Evolutionary conservation across 2,888 invertebrate genomes (phyloP), one percentile per base, ranked within the genome.

Genomic region (Archips crataeganus): DNA sequence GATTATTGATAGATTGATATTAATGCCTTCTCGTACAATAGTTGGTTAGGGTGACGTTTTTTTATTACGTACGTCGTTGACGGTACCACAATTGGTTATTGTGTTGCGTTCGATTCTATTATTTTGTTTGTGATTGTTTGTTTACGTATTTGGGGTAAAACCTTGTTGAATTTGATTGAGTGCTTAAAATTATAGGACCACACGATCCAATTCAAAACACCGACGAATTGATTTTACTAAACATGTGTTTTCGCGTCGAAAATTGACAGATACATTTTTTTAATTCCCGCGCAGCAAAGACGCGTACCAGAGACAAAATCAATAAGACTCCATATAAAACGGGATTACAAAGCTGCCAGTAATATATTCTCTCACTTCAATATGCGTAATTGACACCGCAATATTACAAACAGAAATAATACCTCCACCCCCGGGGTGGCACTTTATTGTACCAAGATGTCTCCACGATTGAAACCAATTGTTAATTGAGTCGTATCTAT

Each of bases 401-500:
- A 93, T 94, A 94, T 94, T 92, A 92, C 93, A 93, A 94, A 94
- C 90, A 94, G 94, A 93, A 92, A 93, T 94, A 93, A 93, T 87
- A 82, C 82, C 86, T 88, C 90, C 87, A 81, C 89, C 89, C 84
- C 85, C 81, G 77, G 84, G 82, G 78, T 78, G 91, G 89, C 86
- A 90, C 91, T 93, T 93, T 93, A 92, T 93, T 93, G 92, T 86
- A 85, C 87, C 88, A 90, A 84, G 90, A 90, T 91, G 93, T 93
- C 93, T 92, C 93, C 92, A 85, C 93, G 93, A 94, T 93, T 93
- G 93, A 93, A 93, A 93, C 92, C 94, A 90, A 93, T 93, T 94
- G 94, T 94, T 94, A 94, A 94, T 94, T 94, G 94, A 94, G 94
- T 92, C 90, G 91, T 94, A 94, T 94, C 94, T 94, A 92, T 92